Evolutionary conservation across 2,888 invertebrate genomes (phyloP), one percentile per base, ranked within the genome.

Genomic region (Calameuta filiformis): DNA sequence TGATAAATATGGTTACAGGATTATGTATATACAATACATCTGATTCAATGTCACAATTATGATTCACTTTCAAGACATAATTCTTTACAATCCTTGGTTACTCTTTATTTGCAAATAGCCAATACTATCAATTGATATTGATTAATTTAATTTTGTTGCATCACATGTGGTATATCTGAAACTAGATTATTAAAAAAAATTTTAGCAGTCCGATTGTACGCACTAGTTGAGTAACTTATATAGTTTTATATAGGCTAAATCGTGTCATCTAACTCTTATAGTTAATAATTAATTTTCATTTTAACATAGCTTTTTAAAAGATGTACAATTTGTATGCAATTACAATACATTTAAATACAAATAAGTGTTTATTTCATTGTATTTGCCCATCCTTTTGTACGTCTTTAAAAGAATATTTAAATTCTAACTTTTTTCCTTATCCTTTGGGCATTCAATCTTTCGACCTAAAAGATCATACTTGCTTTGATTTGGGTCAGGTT

Each of bases 381-480:
- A 56, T 56, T 56, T 56, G 9, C 23, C 6, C 56, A 56, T 56
- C 56, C 56, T 71, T 31, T 71, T 71, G 31, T 71, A 71, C 31
- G 12, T 71, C 71, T 56, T 23, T 56, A 56, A 71, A 31, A n/a
- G 71, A 71, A 33, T 71, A 34, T 71, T 71, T 31, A 31, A 71
- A 71, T 71, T 83, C 82, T 86, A 87, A 77, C 85, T 87, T 75
- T 88, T 86, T 75, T 85, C 83, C 77, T 87, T 86, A 73, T 83
- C 83, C 73, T 81, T 83, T 56, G 79, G 73, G n/a, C 78, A 75
- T 76, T 87, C 83, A 82, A 92, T 90, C 85, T 89, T 86, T 78
- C 93, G 88, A 35, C 92, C 93, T 82, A 92, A 87, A 75, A 93
- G 88, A 87, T 93, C 92, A 80, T 90, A 90, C 80, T 90, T 90